A percentile compares a stretch with the other conserved stretches of the same genome.
Evolutionary conservation across 2,797 vertebrate species (phyloP).

Genomic region (Nyctibius grandis): DNA sequence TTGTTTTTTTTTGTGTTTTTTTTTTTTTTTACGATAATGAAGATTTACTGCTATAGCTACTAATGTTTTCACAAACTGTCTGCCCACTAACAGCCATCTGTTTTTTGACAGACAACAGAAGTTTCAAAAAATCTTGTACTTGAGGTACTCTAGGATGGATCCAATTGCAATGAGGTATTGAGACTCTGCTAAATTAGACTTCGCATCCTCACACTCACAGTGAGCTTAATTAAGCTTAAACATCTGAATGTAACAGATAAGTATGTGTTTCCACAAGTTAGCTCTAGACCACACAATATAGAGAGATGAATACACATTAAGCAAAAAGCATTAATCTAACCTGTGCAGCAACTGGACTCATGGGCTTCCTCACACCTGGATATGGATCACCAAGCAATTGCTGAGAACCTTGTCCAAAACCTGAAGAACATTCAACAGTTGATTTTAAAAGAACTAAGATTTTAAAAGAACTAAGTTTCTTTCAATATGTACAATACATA

Average conservation of each 20-base stretch:
- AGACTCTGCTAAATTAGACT: background rate
- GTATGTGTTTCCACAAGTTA: background rate
- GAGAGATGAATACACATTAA: background rate
- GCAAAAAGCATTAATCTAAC: constrained; percentile 63
- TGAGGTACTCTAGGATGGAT: background rate
- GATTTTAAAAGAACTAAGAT: background rate
- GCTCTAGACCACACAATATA: background rate
- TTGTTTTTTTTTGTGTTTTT: background rate
- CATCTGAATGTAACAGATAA: background rate
- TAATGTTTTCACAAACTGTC: background rate
- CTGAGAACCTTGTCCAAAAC: constrained; percentile 73
- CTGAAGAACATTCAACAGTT: constrained; percentile 35
- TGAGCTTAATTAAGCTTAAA: background rate
- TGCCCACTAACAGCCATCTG: background rate
- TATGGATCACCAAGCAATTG: constrained; percentile 86
- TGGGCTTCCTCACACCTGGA: constrained; percentile 82
- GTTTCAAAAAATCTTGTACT: background rate
- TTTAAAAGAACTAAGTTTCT: background rate
- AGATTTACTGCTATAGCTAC: background rate
- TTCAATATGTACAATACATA: background rate
- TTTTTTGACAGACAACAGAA: background rate
- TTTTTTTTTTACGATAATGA: background rate
- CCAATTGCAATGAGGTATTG: background rate
- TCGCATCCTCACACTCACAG: background rate
- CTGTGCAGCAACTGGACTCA: constrained; percentile 88